Evolutionary conservation across 2,888 invertebrate genomes (phyloP).

Genomic region (Tetanocera ferruginea): DNA sequence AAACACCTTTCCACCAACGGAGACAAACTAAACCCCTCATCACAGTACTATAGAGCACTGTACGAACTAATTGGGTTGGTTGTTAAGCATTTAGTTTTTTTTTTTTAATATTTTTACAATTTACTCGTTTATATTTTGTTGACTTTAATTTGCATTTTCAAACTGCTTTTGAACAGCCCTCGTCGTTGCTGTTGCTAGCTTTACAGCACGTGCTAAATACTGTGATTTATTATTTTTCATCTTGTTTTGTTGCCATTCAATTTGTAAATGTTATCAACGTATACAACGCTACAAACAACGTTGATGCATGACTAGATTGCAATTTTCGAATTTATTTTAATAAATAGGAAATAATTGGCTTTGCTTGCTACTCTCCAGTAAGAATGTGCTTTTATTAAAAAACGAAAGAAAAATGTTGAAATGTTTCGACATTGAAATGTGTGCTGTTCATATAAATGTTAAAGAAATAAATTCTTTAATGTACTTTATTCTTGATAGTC

Average conservation of each 20-base stretch:
- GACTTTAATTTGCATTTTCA: background rate
- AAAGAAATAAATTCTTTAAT: background rate
- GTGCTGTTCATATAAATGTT: background rate
- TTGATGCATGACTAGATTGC: slow-evolving; percentile 11
- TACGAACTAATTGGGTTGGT: background rate
- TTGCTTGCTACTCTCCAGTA: background rate
- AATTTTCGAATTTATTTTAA: slow-evolving; percentile 19
- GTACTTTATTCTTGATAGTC: background rate
- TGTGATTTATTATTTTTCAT: slow-evolving; percentile 27
- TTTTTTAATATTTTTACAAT: background rate
- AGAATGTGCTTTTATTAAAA: slow-evolving; percentile 16
- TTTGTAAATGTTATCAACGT: slow-evolving; percentile 26
- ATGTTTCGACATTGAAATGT: background rate
- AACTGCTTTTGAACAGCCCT: background rate
- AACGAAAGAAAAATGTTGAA: background rate
- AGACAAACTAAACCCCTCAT: too few relatives aligned
- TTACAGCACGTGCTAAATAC: slow-evolving; percentile 55
- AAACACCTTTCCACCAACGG: background rate
- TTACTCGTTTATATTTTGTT: background rate
- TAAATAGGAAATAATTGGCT: background rate
- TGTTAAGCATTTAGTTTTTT: background rate
- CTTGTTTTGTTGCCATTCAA: slow-evolving; percentile 12
- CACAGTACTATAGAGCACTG: background rate
- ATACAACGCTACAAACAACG: background rate
- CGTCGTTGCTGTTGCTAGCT: slow-evolving; percentile 37